Percentiles rank a stretch among this genome's conserved stretches.
phyloP scores from a whole-genome alignment of 2,888 invertebrate genomes.

The Hirtodrosophila duncani region DNA sequence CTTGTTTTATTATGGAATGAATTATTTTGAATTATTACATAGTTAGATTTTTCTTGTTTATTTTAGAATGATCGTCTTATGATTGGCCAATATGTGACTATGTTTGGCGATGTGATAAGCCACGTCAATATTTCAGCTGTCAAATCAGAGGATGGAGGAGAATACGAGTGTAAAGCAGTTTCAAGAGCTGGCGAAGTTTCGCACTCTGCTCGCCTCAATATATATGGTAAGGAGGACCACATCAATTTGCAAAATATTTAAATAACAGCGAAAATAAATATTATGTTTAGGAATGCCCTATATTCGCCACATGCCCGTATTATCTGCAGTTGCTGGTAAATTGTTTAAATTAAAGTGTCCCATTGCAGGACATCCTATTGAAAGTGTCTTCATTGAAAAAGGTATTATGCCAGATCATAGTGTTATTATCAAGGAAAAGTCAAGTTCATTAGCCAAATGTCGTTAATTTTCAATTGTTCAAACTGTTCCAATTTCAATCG shows the following conservation, averaged over 20 bases:
- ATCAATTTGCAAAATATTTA: not conserved
- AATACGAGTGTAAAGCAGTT: slow-evolving; percentile 90
- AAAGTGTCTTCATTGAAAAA: slow-evolving; percentile 91
- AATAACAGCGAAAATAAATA: not conserved
- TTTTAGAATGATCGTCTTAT: slow-evolving; percentile 83
- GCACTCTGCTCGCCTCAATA: slow-evolving; percentile 91
- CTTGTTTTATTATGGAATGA: no score
- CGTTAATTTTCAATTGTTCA: no score
- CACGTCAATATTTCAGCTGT: slow-evolving; percentile 93
- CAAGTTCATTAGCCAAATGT: no score
- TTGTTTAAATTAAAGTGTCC: slow-evolving; percentile 91
- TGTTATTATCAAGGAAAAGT: no score
- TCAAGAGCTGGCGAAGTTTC: slow-evolving; percentile 87
- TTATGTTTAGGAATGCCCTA: not conserved
- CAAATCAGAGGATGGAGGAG: slow-evolving; percentile 92
- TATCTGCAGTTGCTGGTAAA: slow-evolving; percentile 90
- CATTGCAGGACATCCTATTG: slow-evolving; percentile 93
- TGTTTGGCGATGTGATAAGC: slow-evolving; percentile 93
- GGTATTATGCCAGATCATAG: no score
- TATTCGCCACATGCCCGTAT: slow-evolving; percentile 87
- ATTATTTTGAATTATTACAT: no score
- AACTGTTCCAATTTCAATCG: no score
- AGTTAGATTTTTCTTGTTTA: no score
- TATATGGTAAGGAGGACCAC: slow-evolving; percentile 82
- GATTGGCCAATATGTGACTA: slow-evolving; percentile 93